Percentiles rank a stretch among this genome's conserved stretches.
These are phyloP conservation scores for Anguilla marmorata DNA, from an alignment of 2,797 vertebrate genomes.

Conservation along the genomic window DNA sequence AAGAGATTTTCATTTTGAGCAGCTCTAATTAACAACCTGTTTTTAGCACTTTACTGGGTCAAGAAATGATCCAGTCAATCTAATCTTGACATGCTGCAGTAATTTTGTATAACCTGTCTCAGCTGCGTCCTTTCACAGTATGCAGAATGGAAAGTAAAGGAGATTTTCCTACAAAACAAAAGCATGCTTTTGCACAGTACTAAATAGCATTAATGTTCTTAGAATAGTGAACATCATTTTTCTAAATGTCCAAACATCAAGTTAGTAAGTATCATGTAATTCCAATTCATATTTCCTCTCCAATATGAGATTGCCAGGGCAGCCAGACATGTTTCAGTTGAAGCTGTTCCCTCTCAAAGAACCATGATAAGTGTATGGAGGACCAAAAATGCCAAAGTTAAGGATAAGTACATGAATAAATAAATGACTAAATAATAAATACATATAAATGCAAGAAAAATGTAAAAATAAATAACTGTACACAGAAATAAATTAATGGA, in stretches of 20 bases:
- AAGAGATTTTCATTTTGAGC: neutral
- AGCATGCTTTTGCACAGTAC: neutral
- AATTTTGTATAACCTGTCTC: neutral
- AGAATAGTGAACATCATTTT: too few relatives aligned
- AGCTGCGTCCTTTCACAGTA: neutral
- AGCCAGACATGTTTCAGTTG: neutral
- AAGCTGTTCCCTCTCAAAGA: neutral
- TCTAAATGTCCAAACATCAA: too few relatives aligned
- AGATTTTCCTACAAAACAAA: neutral
- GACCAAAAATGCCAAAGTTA: slow-evolving; percentile 55
- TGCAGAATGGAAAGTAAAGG: neutral
- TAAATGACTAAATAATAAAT: slow-evolving; percentile 46
- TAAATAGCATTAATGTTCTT: neutral
- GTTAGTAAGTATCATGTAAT: slow-evolving; percentile 4
- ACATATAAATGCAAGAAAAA: too few relatives aligned
- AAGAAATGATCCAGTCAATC: neutral
- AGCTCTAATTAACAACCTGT: neutral
- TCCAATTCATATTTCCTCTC: neutral
- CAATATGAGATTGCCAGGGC: neutral
- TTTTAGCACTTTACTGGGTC: neutral
- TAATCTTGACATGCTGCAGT: neutral
- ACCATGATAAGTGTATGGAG: slow-evolving; percentile 49
- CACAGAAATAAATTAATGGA: too few relatives aligned
- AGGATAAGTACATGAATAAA: slow-evolving; percentile 51
- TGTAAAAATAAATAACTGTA: too few relatives aligned